Evolutionary conservation across 2,888 invertebrate species (phyloP).

Genomic region (Timandra comae): DNA sequence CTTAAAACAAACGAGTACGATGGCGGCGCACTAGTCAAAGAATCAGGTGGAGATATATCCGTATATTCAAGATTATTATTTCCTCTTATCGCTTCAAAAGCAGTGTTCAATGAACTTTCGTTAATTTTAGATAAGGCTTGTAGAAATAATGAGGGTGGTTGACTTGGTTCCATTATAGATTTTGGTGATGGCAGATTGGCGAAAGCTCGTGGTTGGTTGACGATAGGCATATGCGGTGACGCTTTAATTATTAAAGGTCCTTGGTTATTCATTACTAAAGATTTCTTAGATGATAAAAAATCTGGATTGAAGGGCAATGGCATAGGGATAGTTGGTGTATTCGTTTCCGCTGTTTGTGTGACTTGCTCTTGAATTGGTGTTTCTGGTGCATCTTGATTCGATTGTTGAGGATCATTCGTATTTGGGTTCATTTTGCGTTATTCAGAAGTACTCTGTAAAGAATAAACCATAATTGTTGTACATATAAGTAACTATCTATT

Average conservation of each 20-base stretch:
- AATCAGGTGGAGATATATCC: constrained; percentile 52
- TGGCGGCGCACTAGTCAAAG: constrained; percentile 59
- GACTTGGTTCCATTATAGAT: constrained; percentile 23
- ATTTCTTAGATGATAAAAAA: no score
- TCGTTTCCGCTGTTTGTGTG: no score
- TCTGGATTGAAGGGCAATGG: no score
- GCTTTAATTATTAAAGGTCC: constrained; percentile 26
- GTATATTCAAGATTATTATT: constrained; percentile 20
- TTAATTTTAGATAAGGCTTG: constrained; percentile 53
- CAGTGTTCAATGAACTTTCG: constrained; percentile 33
- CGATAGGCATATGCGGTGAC: constrained; percentile 12
- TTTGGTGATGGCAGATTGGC: constrained; percentile 30
- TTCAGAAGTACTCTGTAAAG: no score
- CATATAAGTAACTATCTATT: no score
- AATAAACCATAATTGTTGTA: no score
- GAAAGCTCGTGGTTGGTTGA: constrained; percentile 11
- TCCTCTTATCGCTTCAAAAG: constrained; percentile 10
- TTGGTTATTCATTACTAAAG: background rate
- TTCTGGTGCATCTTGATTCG: no score
- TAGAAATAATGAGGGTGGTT: constrained; percentile 48
- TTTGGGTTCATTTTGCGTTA: no score
- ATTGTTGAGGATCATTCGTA: no score
- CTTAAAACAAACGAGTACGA: constrained; percentile 65
- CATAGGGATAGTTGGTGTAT: no score
- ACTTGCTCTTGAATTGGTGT: no score